These are phyloP conservation scores for Cordilura impudica DNA, from an alignment of 2,888 invertebrate species.

Conservation along the genomic window DNA sequence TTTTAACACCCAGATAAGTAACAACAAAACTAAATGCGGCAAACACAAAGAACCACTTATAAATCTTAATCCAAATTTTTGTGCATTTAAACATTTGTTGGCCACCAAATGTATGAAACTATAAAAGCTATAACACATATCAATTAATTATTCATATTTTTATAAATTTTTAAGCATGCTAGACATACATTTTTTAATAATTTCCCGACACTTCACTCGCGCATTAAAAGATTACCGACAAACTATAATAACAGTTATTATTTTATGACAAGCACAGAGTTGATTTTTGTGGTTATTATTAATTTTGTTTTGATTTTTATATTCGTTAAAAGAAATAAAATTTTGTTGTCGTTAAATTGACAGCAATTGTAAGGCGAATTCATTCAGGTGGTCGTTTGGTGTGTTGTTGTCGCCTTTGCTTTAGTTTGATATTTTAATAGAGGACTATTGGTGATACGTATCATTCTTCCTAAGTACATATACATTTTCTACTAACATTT, in stretches of 20 bases:
- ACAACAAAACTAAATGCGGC: too few relatives aligned
- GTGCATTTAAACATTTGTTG: too few relatives aligned
- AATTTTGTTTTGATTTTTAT: not conserved
- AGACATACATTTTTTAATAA: not conserved
- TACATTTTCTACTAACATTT: too few relatives aligned
- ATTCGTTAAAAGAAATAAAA: not conserved
- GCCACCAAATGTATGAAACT: too few relatives aligned
- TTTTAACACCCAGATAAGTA: too few relatives aligned
- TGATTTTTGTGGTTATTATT: not conserved
- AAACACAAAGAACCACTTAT: too few relatives aligned
- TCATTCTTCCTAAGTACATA: too few relatives aligned
- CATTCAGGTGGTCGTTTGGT: slow-evolving; percentile 38
- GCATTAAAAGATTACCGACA: not conserved
- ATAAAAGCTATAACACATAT: too few relatives aligned
- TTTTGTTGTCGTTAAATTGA: not conserved
- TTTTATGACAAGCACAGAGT: not conserved
- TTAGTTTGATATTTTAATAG: too few relatives aligned
- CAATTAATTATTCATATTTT: not conserved
- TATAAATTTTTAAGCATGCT: not conserved
- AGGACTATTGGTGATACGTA: too few relatives aligned
- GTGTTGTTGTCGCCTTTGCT: not conserved
- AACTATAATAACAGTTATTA: not conserved
- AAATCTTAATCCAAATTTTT: too few relatives aligned
- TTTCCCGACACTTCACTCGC: not conserved
- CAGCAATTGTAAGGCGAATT: slow-evolving; percentile 10